Base-by-base conservation (phyloP, 2,888 invertebrate species). In the Thera obeliscata region DNA sequence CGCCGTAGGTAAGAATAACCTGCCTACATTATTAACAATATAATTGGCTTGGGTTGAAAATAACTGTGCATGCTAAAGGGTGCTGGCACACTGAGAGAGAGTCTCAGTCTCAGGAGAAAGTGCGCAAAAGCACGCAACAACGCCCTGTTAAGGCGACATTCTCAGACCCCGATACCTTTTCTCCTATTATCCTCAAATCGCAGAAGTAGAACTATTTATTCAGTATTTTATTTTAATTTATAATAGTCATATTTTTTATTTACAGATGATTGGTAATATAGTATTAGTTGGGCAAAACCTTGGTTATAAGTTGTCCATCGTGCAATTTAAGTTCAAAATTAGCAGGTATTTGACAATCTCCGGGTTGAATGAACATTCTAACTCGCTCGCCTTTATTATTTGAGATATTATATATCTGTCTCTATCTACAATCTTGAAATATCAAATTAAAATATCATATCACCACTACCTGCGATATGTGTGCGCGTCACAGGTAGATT, bases 61-160 rank as follows among this genome's bases (percentile, higher is more conserved):
- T 75, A 81, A 80, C 74, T 77, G 76, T 76, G 73, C 73, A 76
- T 69, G 75, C 48, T 75, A 79, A 76, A 84, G 84, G 82, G 84
- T 84, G 78, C 74, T 75, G 75, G 74, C 73, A 72, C 78, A 76
- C 79, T 73, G 80, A 80, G 84, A 80, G 83, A 83, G 84, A 83
- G 82, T 78, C 80, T 68, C 65, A n/a, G n/a, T n/a, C n/a, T n/a
- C 69, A 61, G 66, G 69, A 66, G 66, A 69, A 69, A 72, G 74
- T 76, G 76, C 79, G 82, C 87, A 81, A 69, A 73, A 69, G 75
- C 72, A 74, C 74, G 73, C 72, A 74, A 71, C 70, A 62, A 86
- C 85, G 87, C 89, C 90, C 90, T 89, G 87, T 89, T 89, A 88
- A 86, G 86, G 88, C 85, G 81, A 84, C 84, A 87, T 90, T 90